phyloP scores from a whole-genome alignment of 1,140 invertebrate genomes.

The Nephila pilipes region DNA sequence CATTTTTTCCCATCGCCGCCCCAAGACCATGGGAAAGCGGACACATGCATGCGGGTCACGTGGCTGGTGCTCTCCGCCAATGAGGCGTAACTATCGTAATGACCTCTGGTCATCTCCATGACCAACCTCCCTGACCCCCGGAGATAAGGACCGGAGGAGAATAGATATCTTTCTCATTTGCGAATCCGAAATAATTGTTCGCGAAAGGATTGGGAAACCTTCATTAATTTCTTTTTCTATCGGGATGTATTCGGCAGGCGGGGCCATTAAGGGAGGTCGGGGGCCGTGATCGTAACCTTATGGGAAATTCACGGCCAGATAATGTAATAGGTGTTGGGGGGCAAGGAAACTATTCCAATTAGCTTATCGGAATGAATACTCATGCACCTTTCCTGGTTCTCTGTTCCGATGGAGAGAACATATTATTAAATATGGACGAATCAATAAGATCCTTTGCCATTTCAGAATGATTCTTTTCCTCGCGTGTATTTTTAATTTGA shows the following conservation, averaged over 20 bases:
- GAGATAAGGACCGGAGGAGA: slow-evolving; percentile 62
- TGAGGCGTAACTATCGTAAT: slow-evolving; percentile 76
- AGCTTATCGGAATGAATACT: slow-evolving; percentile 39
- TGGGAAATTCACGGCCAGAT: slow-evolving; percentile 67
- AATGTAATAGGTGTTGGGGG: slow-evolving; percentile 54
- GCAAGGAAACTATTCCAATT: slow-evolving; percentile 3
- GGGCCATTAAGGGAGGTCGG: slow-evolving; percentile 49
- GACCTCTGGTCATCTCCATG: slow-evolving; percentile 76
- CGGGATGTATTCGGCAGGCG: slow-evolving; percentile 16
- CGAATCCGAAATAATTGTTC: slow-evolving; percentile 76
- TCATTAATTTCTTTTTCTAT: slow-evolving; percentile 72
- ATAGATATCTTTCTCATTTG: slow-evolving; percentile 76
- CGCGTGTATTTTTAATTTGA: too few species aligned
- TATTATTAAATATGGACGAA: too few species aligned
- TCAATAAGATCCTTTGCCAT: too few species aligned
- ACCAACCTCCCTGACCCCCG: slow-evolving; percentile 62
- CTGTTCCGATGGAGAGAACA: too few species aligned
- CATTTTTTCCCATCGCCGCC: slow-evolving; percentile 44
- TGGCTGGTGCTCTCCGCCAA: slow-evolving; percentile 64
- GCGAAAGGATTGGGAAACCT: slow-evolving; percentile 62
- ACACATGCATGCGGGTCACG: slow-evolving; percentile 76
- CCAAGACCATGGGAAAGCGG: slow-evolving; percentile 67
- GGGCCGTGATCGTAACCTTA: slow-evolving; percentile 52
- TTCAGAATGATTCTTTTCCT: too few species aligned
- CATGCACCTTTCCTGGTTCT: too few species aligned